Percentiles rank a stretch among this genome's conserved stretches.
These are phyloP conservation scores for Chrysotoxum bicinctum DNA, from an alignment of 2,888 invertebrate genomes.

Conservation along the genomic window DNA sequence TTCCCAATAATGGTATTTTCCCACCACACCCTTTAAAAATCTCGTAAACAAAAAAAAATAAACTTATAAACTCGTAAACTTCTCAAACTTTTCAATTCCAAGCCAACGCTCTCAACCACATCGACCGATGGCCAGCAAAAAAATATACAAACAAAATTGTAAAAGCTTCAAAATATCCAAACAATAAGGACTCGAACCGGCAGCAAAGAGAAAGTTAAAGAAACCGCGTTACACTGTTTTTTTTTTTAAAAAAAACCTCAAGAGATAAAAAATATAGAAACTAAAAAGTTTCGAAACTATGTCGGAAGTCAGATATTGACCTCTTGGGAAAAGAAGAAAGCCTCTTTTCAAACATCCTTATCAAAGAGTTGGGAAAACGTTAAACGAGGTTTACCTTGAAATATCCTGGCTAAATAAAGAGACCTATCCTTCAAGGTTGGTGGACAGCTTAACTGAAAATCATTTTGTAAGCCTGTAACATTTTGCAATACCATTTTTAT, in stretches of 20 bases:
- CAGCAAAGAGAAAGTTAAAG: not conserved
- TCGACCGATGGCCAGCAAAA: slow-evolving; percentile 21
- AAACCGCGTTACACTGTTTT: slow-evolving; percentile 28
- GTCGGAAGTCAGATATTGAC: slow-evolving; percentile 40
- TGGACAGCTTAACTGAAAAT: not conserved
- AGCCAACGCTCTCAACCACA: slow-evolving; percentile 44
- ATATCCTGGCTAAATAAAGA: not conserved
- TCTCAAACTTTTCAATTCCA: slow-evolving; percentile 51
- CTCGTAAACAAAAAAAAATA: slow-evolving; percentile 22
- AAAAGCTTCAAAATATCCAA: slow-evolving; percentile 25
- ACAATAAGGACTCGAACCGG: slow-evolving; percentile 24
- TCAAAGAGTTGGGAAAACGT: not conserved
- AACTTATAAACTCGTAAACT: slow-evolving; percentile 20
- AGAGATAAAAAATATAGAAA: not conserved
- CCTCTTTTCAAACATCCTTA: slow-evolving; percentile 12
- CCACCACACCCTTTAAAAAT: slow-evolving; percentile 11
- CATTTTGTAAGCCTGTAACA: not conserved
- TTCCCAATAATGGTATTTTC: slow-evolving; percentile 27
- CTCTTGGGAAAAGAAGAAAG: slow-evolving; percentile 13
- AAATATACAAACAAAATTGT: slow-evolving; percentile 17
- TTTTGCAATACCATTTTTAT: not conserved
- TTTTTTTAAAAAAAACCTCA: slow-evolving; percentile 34
- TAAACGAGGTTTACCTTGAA: not conserved
- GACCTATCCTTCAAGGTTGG: not conserved
- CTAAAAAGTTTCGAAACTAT: slow-evolving; percentile 36